These are phyloP conservation scores for Ploceus nigricollis DNA, from an alignment of 2,113 vertebrate genomes.

Conservation along the genomic window DNA sequence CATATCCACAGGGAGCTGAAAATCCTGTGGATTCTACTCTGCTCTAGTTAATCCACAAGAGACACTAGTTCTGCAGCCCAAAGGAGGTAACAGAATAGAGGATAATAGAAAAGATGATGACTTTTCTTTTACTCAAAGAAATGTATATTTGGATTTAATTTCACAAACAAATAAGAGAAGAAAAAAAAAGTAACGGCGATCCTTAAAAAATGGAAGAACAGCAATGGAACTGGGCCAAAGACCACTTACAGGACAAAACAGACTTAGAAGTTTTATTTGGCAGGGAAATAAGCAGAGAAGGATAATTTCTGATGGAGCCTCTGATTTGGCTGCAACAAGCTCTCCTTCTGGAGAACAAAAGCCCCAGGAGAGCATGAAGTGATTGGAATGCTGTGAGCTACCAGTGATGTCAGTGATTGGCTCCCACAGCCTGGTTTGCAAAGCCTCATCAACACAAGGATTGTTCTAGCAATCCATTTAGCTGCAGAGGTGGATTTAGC, in stretches of 20 bases:
- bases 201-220: background rate
- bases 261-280: background rate
- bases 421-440: conserved; percentile 6
- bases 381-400: background rate
- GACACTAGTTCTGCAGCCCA: background rate
- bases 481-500: conserved; percentile 31
- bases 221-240: background rate
- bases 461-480: conserved; percentile 35
- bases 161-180: background rate
- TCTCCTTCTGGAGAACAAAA: background rate
- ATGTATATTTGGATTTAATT: background rate
- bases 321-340: too few relatives aligned
- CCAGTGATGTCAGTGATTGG: background rate
- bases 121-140: background rate
- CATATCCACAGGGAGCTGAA: background rate
- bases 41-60: background rate
- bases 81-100: background rate
- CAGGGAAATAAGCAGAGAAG: background rate
- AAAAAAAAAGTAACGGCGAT: accelerated
- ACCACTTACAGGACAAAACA: background rate
- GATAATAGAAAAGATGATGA: background rate
- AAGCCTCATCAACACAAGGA: conserved; percentile 43
- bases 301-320: background rate
- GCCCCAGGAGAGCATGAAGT: background rate
- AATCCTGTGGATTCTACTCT: background rate